These are phyloP conservation scores for Acestrorhynchus altus DNA, from an alignment of 2,797 vertebrate genomes.

Conservation along the genomic window DNA sequence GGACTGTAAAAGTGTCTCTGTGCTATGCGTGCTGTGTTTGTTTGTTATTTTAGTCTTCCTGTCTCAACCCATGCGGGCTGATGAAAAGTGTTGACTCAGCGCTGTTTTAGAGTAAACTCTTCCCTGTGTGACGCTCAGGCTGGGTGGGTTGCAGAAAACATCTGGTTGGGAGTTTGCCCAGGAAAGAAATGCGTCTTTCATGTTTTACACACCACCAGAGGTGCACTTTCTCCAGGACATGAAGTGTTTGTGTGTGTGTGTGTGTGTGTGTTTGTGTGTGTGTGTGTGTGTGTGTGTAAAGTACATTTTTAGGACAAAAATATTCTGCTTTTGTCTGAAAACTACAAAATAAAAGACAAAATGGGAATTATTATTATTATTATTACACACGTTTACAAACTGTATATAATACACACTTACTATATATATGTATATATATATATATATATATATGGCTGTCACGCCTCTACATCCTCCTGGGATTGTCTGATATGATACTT, in stretches of 20 bases:
- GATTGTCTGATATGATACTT: no score
- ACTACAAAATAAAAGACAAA: background rate
- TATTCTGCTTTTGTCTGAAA: background rate
- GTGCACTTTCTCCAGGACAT: conserved; percentile 24
- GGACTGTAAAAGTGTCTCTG: background rate
- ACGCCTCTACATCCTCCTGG: no score
- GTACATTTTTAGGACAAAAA: background rate
- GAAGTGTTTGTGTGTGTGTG: background rate
- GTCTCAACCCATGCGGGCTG: background rate
- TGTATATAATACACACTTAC: no score
- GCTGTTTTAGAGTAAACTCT: background rate
- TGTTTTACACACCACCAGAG: conserved; percentile 35
- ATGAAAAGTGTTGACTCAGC: background rate
- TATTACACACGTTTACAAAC: no score
- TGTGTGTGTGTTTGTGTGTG: conserved; percentile 24
- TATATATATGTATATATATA: no score
- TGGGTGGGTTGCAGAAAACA: conserved; percentile 24
- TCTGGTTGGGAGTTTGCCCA: conserved; percentile 18
- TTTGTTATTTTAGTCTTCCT: background rate
- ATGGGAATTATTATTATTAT: no score
- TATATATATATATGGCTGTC: no score
- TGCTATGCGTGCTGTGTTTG: background rate
- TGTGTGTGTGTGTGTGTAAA: background rate
- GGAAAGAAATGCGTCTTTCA: background rate
- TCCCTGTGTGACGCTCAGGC: background rate